phyloP scores from a whole-genome alignment of 2,797 vertebrate genomes.

The Pteropus rufus region DNA sequence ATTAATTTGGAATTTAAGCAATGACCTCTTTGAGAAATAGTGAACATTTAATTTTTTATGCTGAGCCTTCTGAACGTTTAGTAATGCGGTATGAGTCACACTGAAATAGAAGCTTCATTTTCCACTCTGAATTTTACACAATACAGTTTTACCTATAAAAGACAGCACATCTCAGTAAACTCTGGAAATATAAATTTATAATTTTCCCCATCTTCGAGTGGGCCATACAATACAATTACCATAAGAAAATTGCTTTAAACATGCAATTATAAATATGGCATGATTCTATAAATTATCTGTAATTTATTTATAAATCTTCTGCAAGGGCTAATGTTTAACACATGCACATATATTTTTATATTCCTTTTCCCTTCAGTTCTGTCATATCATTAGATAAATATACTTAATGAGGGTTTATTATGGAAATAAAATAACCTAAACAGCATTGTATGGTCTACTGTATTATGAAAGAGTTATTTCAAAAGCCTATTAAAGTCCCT shows the following conservation, averaged over 20 bases:
- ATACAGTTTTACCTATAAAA: slow-evolving; percentile 77
- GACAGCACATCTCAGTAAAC: slow-evolving; percentile 71
- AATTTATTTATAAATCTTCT: slow-evolving; percentile 66
- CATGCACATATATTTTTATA: slow-evolving; percentile 59
- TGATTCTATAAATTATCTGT: slow-evolving; percentile 71
- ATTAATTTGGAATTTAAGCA: slow-evolving; percentile 79
- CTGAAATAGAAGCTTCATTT: slow-evolving; percentile 77
- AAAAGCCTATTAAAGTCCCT: slow-evolving; percentile 70
- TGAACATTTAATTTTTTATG: slow-evolving; percentile 75
- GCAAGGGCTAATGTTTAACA: slow-evolving; percentile 61
- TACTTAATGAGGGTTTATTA: slow-evolving; percentile 70
- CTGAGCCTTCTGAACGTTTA: slow-evolving; percentile 69
- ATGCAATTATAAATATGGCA: slow-evolving; percentile 75
- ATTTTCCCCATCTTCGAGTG: slow-evolving; percentile 63
- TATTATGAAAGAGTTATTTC: slow-evolving; percentile 70
- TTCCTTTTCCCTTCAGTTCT: slow-evolving; percentile 49
- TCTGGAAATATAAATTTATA: slow-evolving; percentile 72
- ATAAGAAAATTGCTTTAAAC: slow-evolving; percentile 74
- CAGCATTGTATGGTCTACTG: slow-evolving; percentile 50
- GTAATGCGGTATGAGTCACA: slow-evolving; percentile 65
- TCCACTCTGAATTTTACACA: slow-evolving; percentile 69
- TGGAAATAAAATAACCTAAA: slow-evolving; percentile 66
- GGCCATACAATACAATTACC: slow-evolving; percentile 64
- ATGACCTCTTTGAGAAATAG: slow-evolving; percentile 74
- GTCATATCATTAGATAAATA: slow-evolving; percentile 60